Evolutionary conservation across 2,797 vertebrate genomes (phyloP), one percentile per base, ranked within the genome.

Genomic region (Siniperca scherzeri): DNA sequence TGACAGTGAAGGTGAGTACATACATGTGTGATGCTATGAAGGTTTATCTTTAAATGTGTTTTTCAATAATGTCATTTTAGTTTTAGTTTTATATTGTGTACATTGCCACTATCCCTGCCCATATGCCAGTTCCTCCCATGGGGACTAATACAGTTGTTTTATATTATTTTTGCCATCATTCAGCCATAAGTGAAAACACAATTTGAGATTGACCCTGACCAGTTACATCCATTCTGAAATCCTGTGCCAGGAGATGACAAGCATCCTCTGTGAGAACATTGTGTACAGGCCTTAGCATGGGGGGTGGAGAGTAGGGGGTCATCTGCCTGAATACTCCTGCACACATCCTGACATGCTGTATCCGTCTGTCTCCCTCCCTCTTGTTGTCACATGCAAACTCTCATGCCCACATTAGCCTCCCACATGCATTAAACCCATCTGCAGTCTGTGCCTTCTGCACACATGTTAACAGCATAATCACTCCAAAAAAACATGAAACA

Each of bases 181-280:
- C 14, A 73, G 22, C 48, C 38, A 27, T 40, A 60, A 57, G 48
- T 53, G 36, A 86, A 81, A 70, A 25, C 1, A 68, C 48, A 40
- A 59, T 68, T 72, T 70, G 59, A 81, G 86, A 89, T 83, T 86
- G 90, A 90, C 67, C 72, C 57, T 78, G 79, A 79, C 88, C 77
- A 87, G 86, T 88, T 86, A 75, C 80, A 88, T 88, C 61, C 64
- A 84, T 50, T 70, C 56, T 77, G 82, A 82, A 92, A 91, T 92
- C 92, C 84, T 87, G 86, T 93, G 82, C 80, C 89, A 95, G 89
- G 92, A 94, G 92, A 95, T 91, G 92, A 89, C 87, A 93, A 90
- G 67, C 81, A 76, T 86, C 81, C 91, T 94, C 56, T 1, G 56
- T 89, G 84, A 77, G 84, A 91, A 90, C 79, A 91, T 85, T 76